Evolutionary conservation across 2,113 vertebrate genomes (phyloP), one percentile per base, ranked within the genome.

Genomic region (Thunnus thynnus): DNA sequence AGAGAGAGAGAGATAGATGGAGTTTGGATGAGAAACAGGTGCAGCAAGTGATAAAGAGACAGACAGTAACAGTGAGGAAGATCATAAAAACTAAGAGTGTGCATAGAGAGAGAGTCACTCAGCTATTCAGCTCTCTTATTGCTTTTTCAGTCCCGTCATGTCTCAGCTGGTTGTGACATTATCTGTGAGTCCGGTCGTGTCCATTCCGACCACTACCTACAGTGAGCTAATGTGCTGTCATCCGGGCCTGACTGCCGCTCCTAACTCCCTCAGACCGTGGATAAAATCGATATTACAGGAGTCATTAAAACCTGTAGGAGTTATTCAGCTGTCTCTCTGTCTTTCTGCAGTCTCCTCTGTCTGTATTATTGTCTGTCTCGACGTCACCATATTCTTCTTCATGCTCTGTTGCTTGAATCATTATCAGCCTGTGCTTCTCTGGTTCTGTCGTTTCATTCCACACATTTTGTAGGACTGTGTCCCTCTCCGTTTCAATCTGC

Each of bases 281-380:
- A 67, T 63, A 68, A 82, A 87, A 90, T 89, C 77, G 63, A 85
- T 90, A 84, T 79, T 52, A 84, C 48, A 72, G 68, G 58, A 72
- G 78, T 79, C 76, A 66, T 86, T 88, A 82, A 77, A 83, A 76
- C 41, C 64, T 60, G 74, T 78, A n/a, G 72, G 57, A 79, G 76
- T 84, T 72, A 77, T 81, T 75, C 76, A 62, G 72, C 18, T n/a
- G n/a, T 74, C 84, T 65, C 48, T 66, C 20, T 30, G 65, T 63
- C 51, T 64, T 69, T 51, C 55, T 72, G 61, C 32, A 72, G 67
- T 71, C 68, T 47, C 46, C 71, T 66, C 54, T 30, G 61, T 85
- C 58, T 74, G 60, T 68, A 20, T 55, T 57, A 71, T 74, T 76
- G 32, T 63, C 54, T 54, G 13, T 52, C 58, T 72, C 11, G 5